Conservation (phyloP, 2,797 vertebrate species). For the Diglossa cyanea region DNA sequence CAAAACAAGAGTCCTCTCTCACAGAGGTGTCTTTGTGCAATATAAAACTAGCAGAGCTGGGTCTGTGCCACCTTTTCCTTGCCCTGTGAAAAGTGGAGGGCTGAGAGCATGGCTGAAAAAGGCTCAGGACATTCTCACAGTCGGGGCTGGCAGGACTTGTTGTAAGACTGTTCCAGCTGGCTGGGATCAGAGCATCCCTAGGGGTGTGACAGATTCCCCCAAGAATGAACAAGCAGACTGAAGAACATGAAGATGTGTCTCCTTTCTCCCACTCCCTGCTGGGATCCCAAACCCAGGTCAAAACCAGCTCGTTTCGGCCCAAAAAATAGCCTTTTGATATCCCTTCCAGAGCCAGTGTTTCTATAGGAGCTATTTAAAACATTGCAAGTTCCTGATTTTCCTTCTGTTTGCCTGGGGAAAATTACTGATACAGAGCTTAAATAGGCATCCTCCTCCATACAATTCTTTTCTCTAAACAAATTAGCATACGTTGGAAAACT, state of each 20-base stretch:
- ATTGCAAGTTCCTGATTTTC: neutral
- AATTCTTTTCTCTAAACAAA: constrained; percentile 33
- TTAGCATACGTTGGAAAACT: constrained; percentile 37
- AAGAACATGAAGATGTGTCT: constrained; percentile 64
- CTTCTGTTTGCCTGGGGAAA: constrained; percentile 26
- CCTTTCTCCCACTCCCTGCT: constrained; percentile 32
- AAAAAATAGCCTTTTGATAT: constrained; percentile 12
- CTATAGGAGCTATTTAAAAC: neutral
- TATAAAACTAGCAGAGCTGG: constrained; percentile 48
- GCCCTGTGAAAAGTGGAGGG: constrained; percentile 51
- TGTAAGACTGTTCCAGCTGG: constrained; percentile 47
- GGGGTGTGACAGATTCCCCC: constrained; percentile 65
- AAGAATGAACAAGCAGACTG: constrained; percentile 65
- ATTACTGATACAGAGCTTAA: neutral
- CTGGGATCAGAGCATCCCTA: constrained; percentile 55
- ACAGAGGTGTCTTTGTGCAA: constrained; percentile 61
- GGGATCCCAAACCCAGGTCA: constrained; percentile 35
- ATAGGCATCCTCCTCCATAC: constrained; percentile 1
- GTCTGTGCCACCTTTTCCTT: constrained; percentile 49
- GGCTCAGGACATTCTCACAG: constrained; percentile 67
- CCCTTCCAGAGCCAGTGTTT: neutral
- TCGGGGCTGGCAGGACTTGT: constrained; percentile 25
- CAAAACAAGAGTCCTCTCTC: constrained; percentile 40
- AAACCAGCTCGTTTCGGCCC: neutral
- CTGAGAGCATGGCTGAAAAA: constrained; percentile 64